Base-by-base conservation (phyloP, 2,113 vertebrate genomes). In the Perca schrenkii region DNA sequence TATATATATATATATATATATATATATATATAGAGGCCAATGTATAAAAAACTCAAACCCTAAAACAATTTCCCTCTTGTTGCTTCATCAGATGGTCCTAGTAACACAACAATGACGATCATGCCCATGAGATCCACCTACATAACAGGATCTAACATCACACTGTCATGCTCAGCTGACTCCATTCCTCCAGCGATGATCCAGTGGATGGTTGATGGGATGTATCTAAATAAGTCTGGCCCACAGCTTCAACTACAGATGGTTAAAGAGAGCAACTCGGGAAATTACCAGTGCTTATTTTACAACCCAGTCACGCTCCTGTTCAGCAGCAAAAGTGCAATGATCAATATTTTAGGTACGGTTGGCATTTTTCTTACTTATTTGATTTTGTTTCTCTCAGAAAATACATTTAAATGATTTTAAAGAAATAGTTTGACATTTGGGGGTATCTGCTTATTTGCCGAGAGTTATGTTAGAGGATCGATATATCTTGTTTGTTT, bases 81-180 rank as follows among this genome's bases (percentile, higher is more conserved):
- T 60, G 36, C 66, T 25, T 71, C 46, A 61, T 57, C 56, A 95
- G 95, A 93, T 72, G 95, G 95, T 63, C 94, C 95, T 4, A 88
- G 85, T 61, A 87, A 91, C 56, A 8, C 84, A 2, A 8, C 8
- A 0, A 62, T 95, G n/a, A 78, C 0, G 8, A 47, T 88, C 54
- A 34, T 3, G 17, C 93, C 94, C 47, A 25, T 3, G 25, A 58
- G 0, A 53, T 1, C 4, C 17, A 34, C 12, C 13, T 87, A 93
- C 50, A 60, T 21, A 65, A 77, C 89, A 0, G 95, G 93, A 43
- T 91, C 92, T 1, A 61, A 86, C 65, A 85, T 96, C 65, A 89
- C 52, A 4, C 60, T 96, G 61, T 79, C 79, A 0, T 96, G 95
- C 83, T 89, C 86, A 2, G 78, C 88, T 0, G 74, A 80, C 16